Conservation (phyloP, 2,797 vertebrate species). For the Neopelma chrysocephalum region DNA sequence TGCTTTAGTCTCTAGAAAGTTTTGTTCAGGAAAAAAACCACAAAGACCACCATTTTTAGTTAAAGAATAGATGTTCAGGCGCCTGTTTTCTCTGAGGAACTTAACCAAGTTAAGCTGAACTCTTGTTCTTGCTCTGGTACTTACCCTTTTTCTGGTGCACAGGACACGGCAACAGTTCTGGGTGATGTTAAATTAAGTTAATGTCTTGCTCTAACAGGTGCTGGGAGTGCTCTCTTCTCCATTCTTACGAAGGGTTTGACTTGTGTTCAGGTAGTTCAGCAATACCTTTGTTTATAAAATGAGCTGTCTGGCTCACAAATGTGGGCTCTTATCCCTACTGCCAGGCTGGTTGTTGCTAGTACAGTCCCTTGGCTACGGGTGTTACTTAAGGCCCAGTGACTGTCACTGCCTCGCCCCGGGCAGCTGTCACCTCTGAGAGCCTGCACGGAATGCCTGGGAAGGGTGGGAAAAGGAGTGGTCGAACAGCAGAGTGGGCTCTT, state of each 20-base stretch:
- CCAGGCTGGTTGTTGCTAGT: neutral
- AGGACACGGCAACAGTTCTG: accelerated
- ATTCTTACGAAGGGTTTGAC: neutral
- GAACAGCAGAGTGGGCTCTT: neutral
- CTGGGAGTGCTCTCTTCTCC: neutral
- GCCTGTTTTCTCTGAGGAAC: neutral
- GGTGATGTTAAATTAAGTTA: neutral
- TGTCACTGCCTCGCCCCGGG: neutral
- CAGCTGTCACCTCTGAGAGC: neutral
- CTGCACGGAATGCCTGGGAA: neutral
- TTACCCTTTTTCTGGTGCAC: neutral
- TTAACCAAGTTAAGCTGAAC: neutral
- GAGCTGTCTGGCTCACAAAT: neutral
- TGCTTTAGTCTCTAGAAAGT: neutral
- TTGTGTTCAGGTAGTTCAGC: neutral
- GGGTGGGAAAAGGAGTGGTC: constrained; percentile 5
- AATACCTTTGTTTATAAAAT: neutral
- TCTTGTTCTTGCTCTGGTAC: neutral
- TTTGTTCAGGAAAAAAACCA: neutral
- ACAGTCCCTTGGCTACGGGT: neutral
- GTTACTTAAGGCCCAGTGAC: neutral
- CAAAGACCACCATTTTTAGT: neutral
- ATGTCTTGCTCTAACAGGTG: neutral
- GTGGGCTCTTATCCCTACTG: neutral
- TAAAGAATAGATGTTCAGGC: neutral